A percentile compares a stretch with the other conserved stretches of the same genome.
Conservation (phyloP, 2,797 vertebrate species). For the Micrastur ruficollis region DNA sequence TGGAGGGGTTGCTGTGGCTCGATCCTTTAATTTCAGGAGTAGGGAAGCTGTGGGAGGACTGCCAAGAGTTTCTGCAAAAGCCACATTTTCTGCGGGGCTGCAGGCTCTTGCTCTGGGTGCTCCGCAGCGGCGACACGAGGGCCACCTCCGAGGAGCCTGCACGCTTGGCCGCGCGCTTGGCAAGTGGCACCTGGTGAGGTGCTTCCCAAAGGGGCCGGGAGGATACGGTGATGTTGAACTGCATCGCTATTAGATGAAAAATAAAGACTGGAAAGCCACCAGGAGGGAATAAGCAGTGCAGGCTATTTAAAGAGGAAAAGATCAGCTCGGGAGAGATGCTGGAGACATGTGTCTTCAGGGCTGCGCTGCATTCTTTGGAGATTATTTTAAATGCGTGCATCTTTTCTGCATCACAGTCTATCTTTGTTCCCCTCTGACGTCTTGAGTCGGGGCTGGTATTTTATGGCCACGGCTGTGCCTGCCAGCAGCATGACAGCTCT, state of each 20-base stretch:
- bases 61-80: neutral
- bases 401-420: constrained; percentile 35
- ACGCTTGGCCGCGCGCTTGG: neutral
- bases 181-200: neutral
- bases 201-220: neutral
- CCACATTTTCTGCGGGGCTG: neutral
- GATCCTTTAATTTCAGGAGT: neutral
- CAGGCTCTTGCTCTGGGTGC: neutral
- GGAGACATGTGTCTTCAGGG: constrained; percentile 1
- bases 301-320: neutral
- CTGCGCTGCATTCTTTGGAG: neutral
- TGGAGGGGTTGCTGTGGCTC: neutral
- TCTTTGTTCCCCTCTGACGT: constrained; percentile 55
- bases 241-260: neutral
- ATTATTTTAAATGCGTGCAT: neutral
- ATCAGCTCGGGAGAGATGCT: neutral
- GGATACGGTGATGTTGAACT: neutral
- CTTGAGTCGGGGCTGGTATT: neutral
- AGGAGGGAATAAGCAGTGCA: neutral
- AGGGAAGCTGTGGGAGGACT: neutral
- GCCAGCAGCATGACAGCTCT: neutral
- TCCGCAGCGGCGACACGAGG: neutral
- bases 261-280: neutral
- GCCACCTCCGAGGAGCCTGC: neutral
- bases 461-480: neutral